Evolutionary conservation across 2,888 invertebrate species (phyloP).

Genomic region (Ectobius pallidus): DNA sequence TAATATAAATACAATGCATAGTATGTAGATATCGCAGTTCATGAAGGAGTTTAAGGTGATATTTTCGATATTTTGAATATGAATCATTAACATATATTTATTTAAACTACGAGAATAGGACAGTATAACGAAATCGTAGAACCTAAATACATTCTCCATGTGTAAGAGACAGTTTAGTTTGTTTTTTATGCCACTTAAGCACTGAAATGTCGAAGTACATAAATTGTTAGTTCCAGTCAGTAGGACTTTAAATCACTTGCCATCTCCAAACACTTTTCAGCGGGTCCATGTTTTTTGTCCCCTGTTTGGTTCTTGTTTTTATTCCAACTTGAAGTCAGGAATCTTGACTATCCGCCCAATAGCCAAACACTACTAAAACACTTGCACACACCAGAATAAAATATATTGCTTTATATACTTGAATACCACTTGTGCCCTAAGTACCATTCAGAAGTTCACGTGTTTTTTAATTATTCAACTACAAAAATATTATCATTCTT

Average conservation of each 20-base stretch:
- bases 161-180: not conserved
- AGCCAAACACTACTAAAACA: constrained; percentile 16
- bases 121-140: too few species aligned
- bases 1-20: too few species aligned
- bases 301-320: not conserved
- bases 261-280: constrained; percentile 23
- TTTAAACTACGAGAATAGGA: too few species aligned
- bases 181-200: not conserved
- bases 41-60: too few species aligned
- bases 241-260: constrained; percentile 27
- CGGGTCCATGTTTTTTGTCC: not conserved
- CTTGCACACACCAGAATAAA: constrained; percentile 15
- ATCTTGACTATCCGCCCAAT: constrained; percentile 21
- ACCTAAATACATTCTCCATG: too few species aligned
- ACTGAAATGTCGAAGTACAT: not conserved
- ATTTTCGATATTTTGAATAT: too few species aligned
- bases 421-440: not conserved
- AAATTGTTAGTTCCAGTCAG: constrained; percentile 15
- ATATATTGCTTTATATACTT: constrained; percentile 14
- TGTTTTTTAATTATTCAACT: too few species aligned
- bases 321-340: constrained; percentile 5
- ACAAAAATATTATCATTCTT: too few species aligned
- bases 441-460: too few species aligned
- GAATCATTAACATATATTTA: too few species aligned
- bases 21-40: too few species aligned